Evolutionary conservation across 2,888 invertebrate genomes (phyloP).

Genomic region (Conops quadrifasciatus): DNA sequence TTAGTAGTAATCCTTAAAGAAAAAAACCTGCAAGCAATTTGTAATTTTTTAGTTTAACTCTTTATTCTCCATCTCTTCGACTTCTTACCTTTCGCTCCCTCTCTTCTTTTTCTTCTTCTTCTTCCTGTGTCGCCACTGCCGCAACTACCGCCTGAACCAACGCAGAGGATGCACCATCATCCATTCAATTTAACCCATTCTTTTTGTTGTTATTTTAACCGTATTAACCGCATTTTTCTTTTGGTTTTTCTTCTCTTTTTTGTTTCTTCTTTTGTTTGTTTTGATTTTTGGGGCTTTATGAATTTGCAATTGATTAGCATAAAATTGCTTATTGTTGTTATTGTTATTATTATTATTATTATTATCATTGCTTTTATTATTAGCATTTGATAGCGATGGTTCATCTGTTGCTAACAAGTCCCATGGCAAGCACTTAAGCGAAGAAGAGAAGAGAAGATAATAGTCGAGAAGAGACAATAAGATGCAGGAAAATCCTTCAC

Average conservation of each 20-base stretch:
- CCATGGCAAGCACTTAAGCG: constrained; percentile 5
- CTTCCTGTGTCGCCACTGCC: not conserved
- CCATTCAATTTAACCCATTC: constrained; percentile 1
- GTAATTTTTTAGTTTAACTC: not conserved
- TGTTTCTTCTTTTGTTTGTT: not conserved
- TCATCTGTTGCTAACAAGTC: constrained; percentile 5
- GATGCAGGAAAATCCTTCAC: constrained; percentile 12
- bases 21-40: not conserved
- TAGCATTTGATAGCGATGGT: not conserved
- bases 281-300: constrained; percentile 10
- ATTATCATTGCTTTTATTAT: not conserved
- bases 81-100: no score
- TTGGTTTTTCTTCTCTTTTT: not conserved
- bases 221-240: not conserved
- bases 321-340: constrained; percentile 22
- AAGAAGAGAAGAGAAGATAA: no score
- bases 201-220: not conserved
- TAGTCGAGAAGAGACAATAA: no score
- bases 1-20: not conserved
- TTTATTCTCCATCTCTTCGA: no score
- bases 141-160: not conserved
- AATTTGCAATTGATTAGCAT: constrained; percentile 34
- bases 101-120: not conserved
- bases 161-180: constrained; percentile 16
- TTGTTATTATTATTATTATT: constrained; percentile 7